Evolutionary conservation across 2,113 vertebrate species (phyloP).

Genomic region (Lagopus leucura): DNA sequence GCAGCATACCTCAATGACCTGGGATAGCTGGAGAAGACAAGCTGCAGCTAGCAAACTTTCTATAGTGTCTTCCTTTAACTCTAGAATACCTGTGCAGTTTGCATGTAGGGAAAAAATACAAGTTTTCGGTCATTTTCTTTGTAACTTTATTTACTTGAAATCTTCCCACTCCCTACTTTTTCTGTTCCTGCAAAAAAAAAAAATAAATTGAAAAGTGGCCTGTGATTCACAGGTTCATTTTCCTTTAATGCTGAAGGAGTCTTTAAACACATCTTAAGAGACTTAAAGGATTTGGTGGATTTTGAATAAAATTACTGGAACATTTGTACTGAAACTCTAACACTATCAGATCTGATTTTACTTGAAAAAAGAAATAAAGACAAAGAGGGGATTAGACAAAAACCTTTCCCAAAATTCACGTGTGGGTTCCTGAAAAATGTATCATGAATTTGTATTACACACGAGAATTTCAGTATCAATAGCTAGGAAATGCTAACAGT

Average conservation of each 20-base stretch:
- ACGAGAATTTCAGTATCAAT: not conserved
- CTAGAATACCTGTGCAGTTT: slow-evolving; percentile 85
- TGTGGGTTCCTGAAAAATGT: not conserved
- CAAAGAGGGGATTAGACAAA: not conserved
- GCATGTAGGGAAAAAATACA: not conserved
- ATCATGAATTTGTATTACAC: not conserved
- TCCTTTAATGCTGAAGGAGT: not conserved
- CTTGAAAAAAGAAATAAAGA: not conserved
- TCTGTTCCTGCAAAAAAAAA: not conserved
- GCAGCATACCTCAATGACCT: slow-evolving; percentile 96
- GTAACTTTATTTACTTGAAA: not conserved
- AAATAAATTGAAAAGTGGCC: not conserved
- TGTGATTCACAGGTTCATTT: not conserved
- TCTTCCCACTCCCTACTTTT: rapidly evolving
- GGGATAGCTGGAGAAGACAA: slow-evolving; percentile 94
- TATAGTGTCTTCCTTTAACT: slow-evolving; percentile 95
- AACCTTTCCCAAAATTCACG: not conserved
- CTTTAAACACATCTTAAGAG: not conserved
- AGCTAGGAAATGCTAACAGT: not conserved
- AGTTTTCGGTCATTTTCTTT: not conserved
- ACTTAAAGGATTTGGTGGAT: not conserved
- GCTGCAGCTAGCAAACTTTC: slow-evolving; percentile 94
- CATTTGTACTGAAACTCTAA: not conserved
- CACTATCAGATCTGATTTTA: not conserved
- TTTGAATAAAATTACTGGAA: not conserved